Percentiles rank a stretch among this genome's conserved stretches.
These are phyloP conservation scores for Gobio occitaniae DNA, from an alignment of 2,797 vertebrate genomes.

Conservation along the genomic window DNA sequence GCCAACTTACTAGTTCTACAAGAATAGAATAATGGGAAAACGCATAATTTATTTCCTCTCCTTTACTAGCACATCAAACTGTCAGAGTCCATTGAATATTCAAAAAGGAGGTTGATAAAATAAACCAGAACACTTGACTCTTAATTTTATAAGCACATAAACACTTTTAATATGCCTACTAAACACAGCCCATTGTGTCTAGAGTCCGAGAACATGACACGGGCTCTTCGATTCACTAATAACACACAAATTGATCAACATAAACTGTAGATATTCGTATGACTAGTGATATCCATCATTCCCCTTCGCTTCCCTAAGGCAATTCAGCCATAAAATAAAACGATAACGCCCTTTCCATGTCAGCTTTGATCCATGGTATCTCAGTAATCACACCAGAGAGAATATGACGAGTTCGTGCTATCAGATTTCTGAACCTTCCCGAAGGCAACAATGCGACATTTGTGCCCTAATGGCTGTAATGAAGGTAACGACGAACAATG, in stretches of 20 bases:
- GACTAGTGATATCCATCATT: neutral
- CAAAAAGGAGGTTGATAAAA: neutral
- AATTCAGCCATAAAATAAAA: constrained; percentile 7
- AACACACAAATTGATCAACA: neutral
- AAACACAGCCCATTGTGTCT: neutral
- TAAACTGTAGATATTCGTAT: neutral
- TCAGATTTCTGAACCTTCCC: constrained; percentile 20
- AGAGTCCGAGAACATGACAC: neutral
- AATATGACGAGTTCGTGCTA: neutral
- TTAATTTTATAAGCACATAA: constrained; percentile 8
- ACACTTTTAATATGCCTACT: constrained; percentile 11
- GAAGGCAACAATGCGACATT: constrained; percentile 17
- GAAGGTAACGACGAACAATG: constrained; percentile 17
- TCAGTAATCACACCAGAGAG: neutral
- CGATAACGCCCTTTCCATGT: constrained; percentile 28
- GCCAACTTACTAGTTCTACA: too few relatives aligned
- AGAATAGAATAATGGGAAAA: neutral
- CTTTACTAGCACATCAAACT: constrained; percentile 12
- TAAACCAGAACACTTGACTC: constrained; percentile 4
- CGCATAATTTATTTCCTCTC: neutral
- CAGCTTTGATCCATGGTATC: constrained; percentile 30
- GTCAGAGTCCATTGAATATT: neutral
- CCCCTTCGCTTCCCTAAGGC: neutral
- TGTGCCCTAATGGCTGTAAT: constrained; percentile 28
- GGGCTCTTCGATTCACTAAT: neutral